Evolutionary conservation across 2,113 vertebrate genomes (phyloP).

Genomic region (Serilophus lunatus): DNA sequence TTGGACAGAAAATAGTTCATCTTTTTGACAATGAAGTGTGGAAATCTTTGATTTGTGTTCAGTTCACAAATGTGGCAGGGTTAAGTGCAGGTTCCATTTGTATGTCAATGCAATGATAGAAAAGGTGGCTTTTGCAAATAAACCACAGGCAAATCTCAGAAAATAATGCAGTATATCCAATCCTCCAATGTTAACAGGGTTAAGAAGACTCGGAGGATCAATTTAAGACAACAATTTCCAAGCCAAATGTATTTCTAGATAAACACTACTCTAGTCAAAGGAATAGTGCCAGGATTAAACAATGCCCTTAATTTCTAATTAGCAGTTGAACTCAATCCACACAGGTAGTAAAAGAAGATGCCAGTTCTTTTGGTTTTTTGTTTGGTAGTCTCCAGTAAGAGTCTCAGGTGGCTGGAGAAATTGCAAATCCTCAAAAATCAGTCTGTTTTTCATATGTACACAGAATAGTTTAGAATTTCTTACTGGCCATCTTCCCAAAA

Average conservation of each 20-base stretch:
- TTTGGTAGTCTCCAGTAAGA: not conserved
- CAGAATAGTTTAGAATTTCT: not conserved
- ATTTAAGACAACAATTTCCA: conserved; percentile 18
- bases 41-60: conserved; percentile 48
- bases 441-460: not conserved
- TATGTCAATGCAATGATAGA: conserved; percentile 33
- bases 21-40: not conserved
- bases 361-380: not conserved
- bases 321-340: not conserved
- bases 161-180: not conserved
- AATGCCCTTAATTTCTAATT: not conserved
- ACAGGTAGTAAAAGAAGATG: not conserved
- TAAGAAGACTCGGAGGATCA: conserved; percentile 37
- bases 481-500: not conserved
- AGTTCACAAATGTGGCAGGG: not conserved
- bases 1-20: conserved; percentile 1
- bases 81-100: conserved; percentile 49
- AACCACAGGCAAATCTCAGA: conserved; percentile 41
- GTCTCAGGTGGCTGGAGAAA: not conserved
- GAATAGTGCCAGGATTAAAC: not conserved
- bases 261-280: not conserved
- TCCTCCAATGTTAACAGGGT: not conserved
- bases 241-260: not conserved
- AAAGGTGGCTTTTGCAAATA: conserved; percentile 34
- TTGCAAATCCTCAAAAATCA: not conserved